Evolutionary conservation across 2,113 vertebrate genomes (phyloP).

Genomic region (Hystrix cristata): DNA sequence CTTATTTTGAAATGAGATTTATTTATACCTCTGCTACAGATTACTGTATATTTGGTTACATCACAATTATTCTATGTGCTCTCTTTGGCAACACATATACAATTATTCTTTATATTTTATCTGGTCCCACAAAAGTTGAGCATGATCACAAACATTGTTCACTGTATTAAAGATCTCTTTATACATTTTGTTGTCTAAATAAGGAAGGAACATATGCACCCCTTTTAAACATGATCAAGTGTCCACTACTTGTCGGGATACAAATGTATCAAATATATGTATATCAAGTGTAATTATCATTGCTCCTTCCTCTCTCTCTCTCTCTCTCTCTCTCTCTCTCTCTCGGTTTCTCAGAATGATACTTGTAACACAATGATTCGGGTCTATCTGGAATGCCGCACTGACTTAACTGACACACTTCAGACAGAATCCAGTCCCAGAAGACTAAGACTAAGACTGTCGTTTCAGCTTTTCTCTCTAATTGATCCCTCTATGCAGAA

Average conservation of each 20-base stretch:
- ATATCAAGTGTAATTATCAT: neutral
- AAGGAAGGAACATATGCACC: neutral
- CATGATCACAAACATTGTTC: neutral
- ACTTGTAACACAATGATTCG: slow-evolving; percentile 41
- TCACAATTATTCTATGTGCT: neutral
- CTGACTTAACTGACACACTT: slow-evolving; percentile 70
- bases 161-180: neutral
- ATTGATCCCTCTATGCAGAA: slow-evolving; percentile 72
- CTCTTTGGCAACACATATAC: no score
- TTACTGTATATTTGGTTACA: neutral
- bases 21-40: neutral
- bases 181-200: neutral
- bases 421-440: slow-evolving; percentile 66
- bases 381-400: slow-evolving; percentile 71
- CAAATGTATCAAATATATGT: neutral
- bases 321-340: neutral
- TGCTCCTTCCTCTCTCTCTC: neutral
- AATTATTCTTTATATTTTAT: neutral
- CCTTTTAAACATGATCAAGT: neutral
- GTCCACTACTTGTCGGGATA: neutral
- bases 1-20: neutral
- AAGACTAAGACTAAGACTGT: slow-evolving; percentile 35
- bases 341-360: neutral
- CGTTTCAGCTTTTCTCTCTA: slow-evolving; percentile 68
- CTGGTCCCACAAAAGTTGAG: neutral